Conservation (phyloP, 1,140 invertebrate species). For the Cryptotermes secundus region DNA sequence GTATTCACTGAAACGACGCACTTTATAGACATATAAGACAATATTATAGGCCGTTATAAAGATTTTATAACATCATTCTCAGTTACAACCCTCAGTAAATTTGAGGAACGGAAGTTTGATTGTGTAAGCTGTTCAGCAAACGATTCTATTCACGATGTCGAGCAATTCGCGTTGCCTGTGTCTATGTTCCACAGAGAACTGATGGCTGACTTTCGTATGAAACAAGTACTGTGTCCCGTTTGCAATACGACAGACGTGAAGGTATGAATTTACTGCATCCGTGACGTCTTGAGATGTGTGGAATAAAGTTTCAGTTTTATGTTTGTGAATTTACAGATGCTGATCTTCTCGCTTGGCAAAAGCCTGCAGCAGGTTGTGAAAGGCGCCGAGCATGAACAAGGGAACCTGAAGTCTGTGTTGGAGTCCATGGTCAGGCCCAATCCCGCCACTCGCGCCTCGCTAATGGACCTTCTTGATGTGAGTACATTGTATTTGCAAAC, state of each 20-base stretch:
- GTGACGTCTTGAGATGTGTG: not conserved
- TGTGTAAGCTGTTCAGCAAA: not conserved
- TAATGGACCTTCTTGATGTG: constrained; percentile 61
- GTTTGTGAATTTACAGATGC: constrained; percentile 54
- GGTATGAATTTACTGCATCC: not conserved
- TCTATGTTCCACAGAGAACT: not conserved
- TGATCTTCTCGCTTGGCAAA: constrained; percentile 59
- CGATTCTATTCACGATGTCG: not conserved
- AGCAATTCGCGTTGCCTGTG: not conserved
- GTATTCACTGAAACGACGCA: not conserved
- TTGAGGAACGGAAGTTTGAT: not conserved
- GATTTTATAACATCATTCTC: not conserved
- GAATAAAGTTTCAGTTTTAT: constrained; percentile 27
- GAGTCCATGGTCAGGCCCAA: constrained; percentile 58
- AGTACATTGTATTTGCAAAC: constrained; percentile 41
- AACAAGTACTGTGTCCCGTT: not conserved
- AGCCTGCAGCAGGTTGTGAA: constrained; percentile 53
- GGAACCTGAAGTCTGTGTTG: constrained; percentile 57
- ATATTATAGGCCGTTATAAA: not conserved
- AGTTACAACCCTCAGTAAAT: not conserved
- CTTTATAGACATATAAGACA: not conserved
- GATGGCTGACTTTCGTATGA: not conserved
- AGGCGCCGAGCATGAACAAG: constrained; percentile 53
- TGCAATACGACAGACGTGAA: not conserved
- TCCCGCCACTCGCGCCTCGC: constrained; percentile 53